phyloP scores from a whole-genome alignment of 1,140 invertebrate genomes.

The Hydropsyche tenuis region DNA sequence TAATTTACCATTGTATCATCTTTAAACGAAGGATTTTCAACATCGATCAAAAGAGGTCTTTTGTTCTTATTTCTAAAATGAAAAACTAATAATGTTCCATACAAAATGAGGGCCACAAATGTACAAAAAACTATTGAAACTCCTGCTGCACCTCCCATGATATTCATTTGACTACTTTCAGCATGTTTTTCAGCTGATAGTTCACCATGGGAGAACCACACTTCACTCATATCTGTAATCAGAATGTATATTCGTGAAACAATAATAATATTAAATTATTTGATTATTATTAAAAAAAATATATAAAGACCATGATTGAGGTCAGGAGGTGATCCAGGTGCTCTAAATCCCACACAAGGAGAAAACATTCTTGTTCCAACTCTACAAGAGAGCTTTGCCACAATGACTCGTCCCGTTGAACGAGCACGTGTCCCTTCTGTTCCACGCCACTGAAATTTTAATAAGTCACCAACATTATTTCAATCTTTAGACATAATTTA shows the following conservation, averaged over 20 bases:
- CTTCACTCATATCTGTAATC: slow-evolving; percentile 42
- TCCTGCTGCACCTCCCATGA: slow-evolving; percentile 15
- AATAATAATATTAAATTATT: not conserved
- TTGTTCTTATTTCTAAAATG: slow-evolving; percentile 41
- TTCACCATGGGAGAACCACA: slow-evolving; percentile 44
- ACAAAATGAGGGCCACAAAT: slow-evolving; percentile 40
- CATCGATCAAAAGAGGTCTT: slow-evolving; percentile 9
- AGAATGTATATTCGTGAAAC: not conserved
- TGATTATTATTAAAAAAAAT: not conserved
- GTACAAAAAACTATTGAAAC: slow-evolving; percentile 36
- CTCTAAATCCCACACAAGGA: slow-evolving; percentile 59
- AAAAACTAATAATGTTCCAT: slow-evolving; percentile 38
- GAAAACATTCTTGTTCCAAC: slow-evolving; percentile 53
- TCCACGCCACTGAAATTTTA: slow-evolving; percentile 56
- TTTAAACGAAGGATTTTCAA: slow-evolving; percentile 30
- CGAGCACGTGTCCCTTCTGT: slow-evolving; percentile 55
- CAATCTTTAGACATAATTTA: not conserved
- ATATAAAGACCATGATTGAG: slow-evolving; percentile 56
- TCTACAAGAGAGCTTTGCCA: slow-evolving; percentile 57
- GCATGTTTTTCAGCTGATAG: slow-evolving; percentile 27
- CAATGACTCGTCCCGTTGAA: slow-evolving; percentile 56
- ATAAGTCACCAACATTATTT: not conserved
- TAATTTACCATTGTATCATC: slow-evolving; percentile 31
- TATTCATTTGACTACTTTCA: not conserved
- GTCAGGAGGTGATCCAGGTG: slow-evolving; percentile 57